phyloP scores from a whole-genome alignment of 1,140 invertebrate species.

The Acromyrmex echinatior region DNA sequence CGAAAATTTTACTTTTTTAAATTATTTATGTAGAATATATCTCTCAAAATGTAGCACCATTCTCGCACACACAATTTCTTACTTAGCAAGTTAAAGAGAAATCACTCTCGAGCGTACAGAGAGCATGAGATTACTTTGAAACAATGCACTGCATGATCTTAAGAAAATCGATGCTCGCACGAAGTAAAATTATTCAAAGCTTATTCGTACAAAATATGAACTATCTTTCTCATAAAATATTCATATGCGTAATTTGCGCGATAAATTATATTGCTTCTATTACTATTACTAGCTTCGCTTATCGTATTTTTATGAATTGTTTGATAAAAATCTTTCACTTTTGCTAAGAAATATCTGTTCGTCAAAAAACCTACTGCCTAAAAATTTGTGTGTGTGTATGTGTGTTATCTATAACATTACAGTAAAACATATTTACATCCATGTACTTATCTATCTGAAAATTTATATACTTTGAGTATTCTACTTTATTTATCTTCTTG shows the following conservation, averaged over 20 bases:
- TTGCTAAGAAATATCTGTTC: not conserved
- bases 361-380: not conserved
- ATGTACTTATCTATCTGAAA: not conserved
- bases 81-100: conserved; percentile 15
- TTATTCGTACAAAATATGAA: not conserved
- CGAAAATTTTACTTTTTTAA: conserved; percentile 4
- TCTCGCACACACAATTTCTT: conserved; percentile 29
- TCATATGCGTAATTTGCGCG: not conserved
- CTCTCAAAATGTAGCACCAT: not conserved
- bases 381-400: not conserved
- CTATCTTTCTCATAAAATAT: not conserved
- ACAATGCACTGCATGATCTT: conserved; percentile 40
- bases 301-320: not conserved
- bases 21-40: conserved; percentile 29
- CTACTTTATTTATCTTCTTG: not conserved
- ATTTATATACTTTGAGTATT: conserved; percentile 5
- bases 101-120: not conserved
- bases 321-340: conserved; percentile 23
- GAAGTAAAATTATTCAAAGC: conserved; percentile 28
- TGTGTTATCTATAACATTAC: not conserved
- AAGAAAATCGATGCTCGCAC: conserved; percentile 20
- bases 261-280: conserved; percentile 22
- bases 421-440: not conserved
- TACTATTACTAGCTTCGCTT: conserved; percentile 15
- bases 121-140: conserved; percentile 30